phyloP scores from a whole-genome alignment of 2,797 vertebrate genomes.

The Poecilia wingei region DNA sequence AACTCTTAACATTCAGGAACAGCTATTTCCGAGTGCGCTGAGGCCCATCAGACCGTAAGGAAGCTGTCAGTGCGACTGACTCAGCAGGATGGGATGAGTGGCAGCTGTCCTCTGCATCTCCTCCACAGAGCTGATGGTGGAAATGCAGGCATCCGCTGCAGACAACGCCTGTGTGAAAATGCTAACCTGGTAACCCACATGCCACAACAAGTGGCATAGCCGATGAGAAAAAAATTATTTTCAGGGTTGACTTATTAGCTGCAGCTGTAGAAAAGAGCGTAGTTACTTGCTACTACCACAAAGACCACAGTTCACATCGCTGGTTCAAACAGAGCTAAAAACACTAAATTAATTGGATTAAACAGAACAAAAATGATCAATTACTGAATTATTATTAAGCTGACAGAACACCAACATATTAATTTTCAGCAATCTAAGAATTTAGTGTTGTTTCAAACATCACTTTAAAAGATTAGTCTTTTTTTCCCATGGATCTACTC shows the following conservation, averaged over 20 bases:
- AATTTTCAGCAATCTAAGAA: not conserved
- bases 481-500: not conserved
- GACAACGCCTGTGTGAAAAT: slow-evolving; percentile 11
- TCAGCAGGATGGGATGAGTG: slow-evolving; percentile 70
- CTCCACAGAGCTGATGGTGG: slow-evolving; percentile 32
- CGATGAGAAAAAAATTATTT: slow-evolving; percentile 17
- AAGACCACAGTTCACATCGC: slow-evolving; percentile 34
- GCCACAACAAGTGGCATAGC: slow-evolving; percentile 18
- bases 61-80: slow-evolving; percentile 72
- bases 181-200: slow-evolving; percentile 29
- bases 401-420: not conserved
- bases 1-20: slow-evolving; percentile 34
- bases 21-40: slow-evolving; percentile 46
- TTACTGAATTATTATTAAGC: not conserved
- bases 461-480: not conserved
- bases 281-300: slow-evolving; percentile 43
- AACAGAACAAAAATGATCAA: slow-evolving; percentile 13
- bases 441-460: not conserved
- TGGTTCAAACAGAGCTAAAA: slow-evolving; percentile 33
- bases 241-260: slow-evolving; percentile 17
- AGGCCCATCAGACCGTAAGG: slow-evolving; percentile 40
- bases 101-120: slow-evolving; percentile 60
- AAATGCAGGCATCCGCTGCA: slow-evolving; percentile 61
- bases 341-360: slow-evolving; percentile 4
- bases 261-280: not conserved